Evolutionary conservation across 1,140 invertebrate species (phyloP).

Genomic region (Rhyzopertha dominica): DNA sequence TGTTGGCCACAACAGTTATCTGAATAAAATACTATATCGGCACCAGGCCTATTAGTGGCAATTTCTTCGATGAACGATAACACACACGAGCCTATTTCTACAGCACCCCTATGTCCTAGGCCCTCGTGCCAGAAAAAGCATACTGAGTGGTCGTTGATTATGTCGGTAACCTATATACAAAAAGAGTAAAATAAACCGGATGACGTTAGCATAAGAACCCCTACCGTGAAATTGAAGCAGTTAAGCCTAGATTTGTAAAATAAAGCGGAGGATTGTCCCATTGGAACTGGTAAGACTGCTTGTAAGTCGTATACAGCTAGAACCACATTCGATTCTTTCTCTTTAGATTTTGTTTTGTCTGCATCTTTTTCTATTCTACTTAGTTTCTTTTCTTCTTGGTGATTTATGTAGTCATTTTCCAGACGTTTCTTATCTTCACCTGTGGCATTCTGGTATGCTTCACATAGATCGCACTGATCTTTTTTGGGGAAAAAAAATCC

Average conservation of each 20-base stretch:
- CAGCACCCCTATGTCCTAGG: slow-evolving; percentile 43
- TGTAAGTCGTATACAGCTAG: slow-evolving; percentile 34
- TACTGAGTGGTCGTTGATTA: slow-evolving; percentile 22
- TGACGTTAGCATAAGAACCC: slow-evolving; percentile 9
- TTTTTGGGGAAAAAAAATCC: slow-evolving; percentile 41
- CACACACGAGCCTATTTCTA: slow-evolving; percentile 45
- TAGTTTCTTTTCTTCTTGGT: slow-evolving; percentile 27
- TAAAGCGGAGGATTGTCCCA: slow-evolving; percentile 27
- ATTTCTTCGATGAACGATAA: slow-evolving; percentile 34
- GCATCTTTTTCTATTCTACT: slow-evolving; percentile 25
- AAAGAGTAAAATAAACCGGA: slow-evolving; percentile 3
- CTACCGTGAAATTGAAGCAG: slow-evolving; percentile 48
- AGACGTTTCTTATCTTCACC: background rate
- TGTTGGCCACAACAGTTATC: slow-evolving; percentile 45
- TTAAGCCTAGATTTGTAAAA: slow-evolving; percentile 42
- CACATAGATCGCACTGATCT: slow-evolving; percentile 42
- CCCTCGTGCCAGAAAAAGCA: slow-evolving; percentile 48
- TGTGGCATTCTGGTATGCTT: slow-evolving; percentile 29
- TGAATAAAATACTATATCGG: slow-evolving; percentile 37
- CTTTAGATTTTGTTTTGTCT: slow-evolving; percentile 14
- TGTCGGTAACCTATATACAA: slow-evolving; percentile 15
- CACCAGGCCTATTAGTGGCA: slow-evolving; percentile 19
- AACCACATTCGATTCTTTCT: slow-evolving; percentile 13
- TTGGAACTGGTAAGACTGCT: slow-evolving; percentile 26
- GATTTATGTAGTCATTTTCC: slow-evolving; percentile 11